Evolutionary conservation across 1,140 invertebrate genomes (phyloP), one percentile per base, ranked within the genome.

Genomic region (Drosophila bifasciata): DNA sequence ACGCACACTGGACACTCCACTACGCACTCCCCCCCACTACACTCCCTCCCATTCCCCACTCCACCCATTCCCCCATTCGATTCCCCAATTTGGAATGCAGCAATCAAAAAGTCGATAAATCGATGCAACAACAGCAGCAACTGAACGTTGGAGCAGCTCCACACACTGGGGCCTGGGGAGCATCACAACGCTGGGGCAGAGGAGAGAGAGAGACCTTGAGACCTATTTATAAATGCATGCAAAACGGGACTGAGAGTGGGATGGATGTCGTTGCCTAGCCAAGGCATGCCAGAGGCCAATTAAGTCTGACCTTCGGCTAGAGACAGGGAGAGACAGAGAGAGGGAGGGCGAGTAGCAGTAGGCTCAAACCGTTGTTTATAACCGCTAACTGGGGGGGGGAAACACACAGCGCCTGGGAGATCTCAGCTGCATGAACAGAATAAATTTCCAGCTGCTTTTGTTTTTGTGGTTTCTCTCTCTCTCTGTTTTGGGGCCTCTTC

Each of bases 101-200:
- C 77, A 62, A 84, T 76, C 68, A 69, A 84, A 84, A 77, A 81
- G 67, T n/a, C 81, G 73, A 79, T 83, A 84, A 84, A 84, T 85
- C 76, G 76, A 76, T 48, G 41, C 44, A 69, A 58, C 43, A 36
- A 17, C 19, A 25, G 25, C 13, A 5, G 25, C 13, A 5, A 13
- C 36, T 41, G 44, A 55, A 44, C 21, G n/a, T n/a, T n/a, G 25
- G 41, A 39, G 28, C 21, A 25, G 57, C 48, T 55, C 16, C 36
- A 21, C 36, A 21, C 36, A 53, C 45, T 3, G 25, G 32, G 46
- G 43, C 50, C 52, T 55, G 23, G 53, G 41, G 40, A 43, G 41
- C n/a, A n/a, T 55, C 8, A 8, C 8, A 28, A 3, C 3, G 28
- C 28, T 28, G 28, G 28, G 28, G 28, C 2, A 28, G n/a, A n/a